These are phyloP conservation scores for Alectoris magna DNA, from an alignment of 2,797 vertebrate species.

Conservation along the genomic window DNA sequence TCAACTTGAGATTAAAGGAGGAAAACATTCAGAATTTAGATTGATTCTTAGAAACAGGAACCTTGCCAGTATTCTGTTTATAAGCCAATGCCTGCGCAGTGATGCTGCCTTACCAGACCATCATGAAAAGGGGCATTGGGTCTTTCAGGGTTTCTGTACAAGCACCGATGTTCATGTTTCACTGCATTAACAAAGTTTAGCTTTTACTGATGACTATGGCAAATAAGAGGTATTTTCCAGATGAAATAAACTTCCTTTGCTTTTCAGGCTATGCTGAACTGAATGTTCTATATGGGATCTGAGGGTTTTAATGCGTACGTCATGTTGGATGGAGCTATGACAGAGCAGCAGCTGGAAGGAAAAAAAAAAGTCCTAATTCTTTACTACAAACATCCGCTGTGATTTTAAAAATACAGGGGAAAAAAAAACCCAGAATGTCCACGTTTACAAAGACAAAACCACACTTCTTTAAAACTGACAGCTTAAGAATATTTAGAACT, in stretches of 20 bases:
- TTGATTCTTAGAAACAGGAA: neutral
- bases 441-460: neutral
- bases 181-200: neutral
- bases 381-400: neutral
- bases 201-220: neutral
- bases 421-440: neutral
- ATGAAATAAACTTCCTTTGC: neutral
- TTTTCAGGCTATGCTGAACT: neutral
- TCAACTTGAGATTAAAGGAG: neutral
- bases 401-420: neutral
- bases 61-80: accelerated
- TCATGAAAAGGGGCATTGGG: neutral
- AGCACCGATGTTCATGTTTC: neutral
- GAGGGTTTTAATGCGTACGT: accelerated
- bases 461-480: neutral
- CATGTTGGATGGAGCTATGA: neutral
- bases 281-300: neutral
- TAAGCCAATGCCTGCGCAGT: neutral
- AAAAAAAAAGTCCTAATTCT: neutral
- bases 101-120: neutral
- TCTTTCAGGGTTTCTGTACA: neutral
- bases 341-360: neutral
- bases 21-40: neutral
- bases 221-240: neutral
- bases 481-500: neutral